Evolutionary conservation across 2,888 invertebrate species (phyloP).

Genomic region (Limnephilus marmoratus): DNA sequence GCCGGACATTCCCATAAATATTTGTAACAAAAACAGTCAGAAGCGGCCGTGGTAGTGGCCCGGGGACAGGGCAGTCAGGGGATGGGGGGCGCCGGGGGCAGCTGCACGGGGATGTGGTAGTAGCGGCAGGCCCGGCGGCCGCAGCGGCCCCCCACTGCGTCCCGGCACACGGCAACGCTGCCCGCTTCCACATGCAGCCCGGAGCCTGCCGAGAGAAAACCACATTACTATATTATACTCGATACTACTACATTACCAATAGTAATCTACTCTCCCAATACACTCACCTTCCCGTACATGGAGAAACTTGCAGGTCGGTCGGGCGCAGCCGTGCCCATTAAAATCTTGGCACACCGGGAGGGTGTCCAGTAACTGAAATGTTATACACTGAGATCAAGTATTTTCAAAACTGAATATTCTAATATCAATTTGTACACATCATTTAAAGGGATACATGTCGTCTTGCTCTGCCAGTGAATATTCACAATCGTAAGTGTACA

Average conservation of each 20-base stretch:
- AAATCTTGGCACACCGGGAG: constrained; percentile 99
- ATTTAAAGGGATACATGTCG: constrained; percentile 17
- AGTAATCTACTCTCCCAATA: background rate
- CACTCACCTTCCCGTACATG: constrained; percentile 94
- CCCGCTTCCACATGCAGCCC: constrained; percentile 96
- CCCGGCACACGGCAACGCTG: constrained; percentile 96
- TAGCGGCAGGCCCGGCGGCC: constrained; percentile 96
- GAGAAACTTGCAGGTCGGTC: constrained; percentile 98
- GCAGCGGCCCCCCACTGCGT: constrained; percentile 96
- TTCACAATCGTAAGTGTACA: background rate
- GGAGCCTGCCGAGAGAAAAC: constrained; percentile 83
- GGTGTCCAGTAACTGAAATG: constrained; percentile 99
- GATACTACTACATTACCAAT: background rate
- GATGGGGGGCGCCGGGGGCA: constrained; percentile 84
- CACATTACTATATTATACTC: background rate
- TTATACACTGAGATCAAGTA: constrained; percentile 67
- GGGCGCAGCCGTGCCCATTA: constrained; percentile 98
- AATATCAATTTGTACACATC: constrained; percentile 42
- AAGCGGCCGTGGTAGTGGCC: constrained; percentile 25
- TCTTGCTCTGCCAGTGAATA: constrained; percentile 38
- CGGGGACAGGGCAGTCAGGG: constrained; percentile 48
- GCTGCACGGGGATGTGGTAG: constrained; percentile 95
- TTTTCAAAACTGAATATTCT: constrained; percentile 61
- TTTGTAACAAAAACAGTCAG: constrained; percentile 61
- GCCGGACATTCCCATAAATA: constrained; percentile 48